Evolutionary conservation across 2,113 vertebrate genomes (phyloP).

Genomic region (Paramormyrops kingsleyae): DNA sequence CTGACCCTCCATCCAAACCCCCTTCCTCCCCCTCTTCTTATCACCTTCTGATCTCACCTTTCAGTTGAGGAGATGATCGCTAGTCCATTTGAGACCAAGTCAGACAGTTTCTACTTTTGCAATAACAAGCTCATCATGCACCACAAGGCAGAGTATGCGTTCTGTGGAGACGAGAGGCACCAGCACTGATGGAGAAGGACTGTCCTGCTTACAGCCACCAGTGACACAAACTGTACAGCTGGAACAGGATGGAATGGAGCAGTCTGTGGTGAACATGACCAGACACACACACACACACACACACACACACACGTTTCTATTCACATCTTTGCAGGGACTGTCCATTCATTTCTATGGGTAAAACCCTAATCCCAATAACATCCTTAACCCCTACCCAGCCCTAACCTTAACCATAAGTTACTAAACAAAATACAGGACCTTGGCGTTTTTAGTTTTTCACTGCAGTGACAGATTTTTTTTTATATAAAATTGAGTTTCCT

Average conservation of each 20-base stretch:
- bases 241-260: not conserved
- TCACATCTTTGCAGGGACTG: too few species aligned
- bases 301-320: not conserved
- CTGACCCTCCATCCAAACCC: not conserved
- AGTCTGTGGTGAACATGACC: not conserved
- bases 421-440: not conserved
- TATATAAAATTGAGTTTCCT: too few species aligned
- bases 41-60: not conserved
- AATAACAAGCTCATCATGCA: conserved; percentile 57
- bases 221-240: not conserved
- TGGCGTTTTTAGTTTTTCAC: too few species aligned
- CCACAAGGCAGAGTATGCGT: conserved; percentile 57
- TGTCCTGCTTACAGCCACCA: not conserved
- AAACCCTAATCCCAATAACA: too few species aligned
- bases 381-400: too few species aligned
- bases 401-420: too few species aligned
- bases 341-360: too few species aligned
- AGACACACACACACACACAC: not conserved
- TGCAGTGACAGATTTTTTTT: too few species aligned
- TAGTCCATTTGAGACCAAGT: conserved; percentile 45
- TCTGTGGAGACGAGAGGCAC: conserved; percentile 14
- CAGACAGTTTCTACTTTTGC: conserved; percentile 60
- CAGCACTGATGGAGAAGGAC: not conserved
- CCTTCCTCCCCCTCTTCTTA: not conserved
- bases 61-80: conserved; percentile 56